A percentile compares a stretch with the other conserved stretches of the same genome.
Conservation (phyloP, 2,113 vertebrate species). For the Anolis sagrei region DNA sequence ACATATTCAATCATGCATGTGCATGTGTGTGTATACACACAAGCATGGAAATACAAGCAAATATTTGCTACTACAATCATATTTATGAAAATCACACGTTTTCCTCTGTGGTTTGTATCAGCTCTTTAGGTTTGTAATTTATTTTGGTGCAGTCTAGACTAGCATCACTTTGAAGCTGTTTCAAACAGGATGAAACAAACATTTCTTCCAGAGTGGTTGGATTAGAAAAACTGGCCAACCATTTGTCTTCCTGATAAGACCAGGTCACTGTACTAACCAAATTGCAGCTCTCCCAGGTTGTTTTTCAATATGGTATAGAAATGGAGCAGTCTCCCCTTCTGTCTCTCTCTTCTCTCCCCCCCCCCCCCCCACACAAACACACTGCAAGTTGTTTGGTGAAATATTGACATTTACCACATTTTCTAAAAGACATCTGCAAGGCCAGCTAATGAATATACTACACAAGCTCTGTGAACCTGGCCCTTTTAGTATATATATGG, state of each 20-base stretch:
- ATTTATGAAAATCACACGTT: conserved; percentile 85
- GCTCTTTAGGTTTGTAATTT: conserved; percentile 81
- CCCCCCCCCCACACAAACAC: not conserved
- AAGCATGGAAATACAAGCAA: conserved; percentile 55
- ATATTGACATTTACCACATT: not conserved
- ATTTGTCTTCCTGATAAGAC: conserved; percentile 63
- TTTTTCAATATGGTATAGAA: conserved; percentile 19
- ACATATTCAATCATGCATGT: not conserved
- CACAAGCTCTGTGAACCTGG: too few species aligned
- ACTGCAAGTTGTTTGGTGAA: not conserved
- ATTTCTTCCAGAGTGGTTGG: conserved; percentile 72
- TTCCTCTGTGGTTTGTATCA: conserved; percentile 83
- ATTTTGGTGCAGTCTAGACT: conserved; percentile 87
- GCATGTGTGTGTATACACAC: conserved; percentile 9
- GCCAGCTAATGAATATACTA: not conserved
- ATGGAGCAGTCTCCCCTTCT: not conserved
- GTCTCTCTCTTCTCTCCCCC: not conserved
- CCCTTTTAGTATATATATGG: too few species aligned
- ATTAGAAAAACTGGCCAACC: conserved; percentile 66
- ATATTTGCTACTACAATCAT: conserved; percentile 83
- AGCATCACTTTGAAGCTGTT: conserved; percentile 84
- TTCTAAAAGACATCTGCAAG: not conserved
- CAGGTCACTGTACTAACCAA: conserved; percentile 30
- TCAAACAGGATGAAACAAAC: conserved; percentile 78
- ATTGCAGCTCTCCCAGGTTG: conserved; percentile 45